Conservation (phyloP, 1,140 invertebrate species). For the Sesamia nonagrioides region DNA sequence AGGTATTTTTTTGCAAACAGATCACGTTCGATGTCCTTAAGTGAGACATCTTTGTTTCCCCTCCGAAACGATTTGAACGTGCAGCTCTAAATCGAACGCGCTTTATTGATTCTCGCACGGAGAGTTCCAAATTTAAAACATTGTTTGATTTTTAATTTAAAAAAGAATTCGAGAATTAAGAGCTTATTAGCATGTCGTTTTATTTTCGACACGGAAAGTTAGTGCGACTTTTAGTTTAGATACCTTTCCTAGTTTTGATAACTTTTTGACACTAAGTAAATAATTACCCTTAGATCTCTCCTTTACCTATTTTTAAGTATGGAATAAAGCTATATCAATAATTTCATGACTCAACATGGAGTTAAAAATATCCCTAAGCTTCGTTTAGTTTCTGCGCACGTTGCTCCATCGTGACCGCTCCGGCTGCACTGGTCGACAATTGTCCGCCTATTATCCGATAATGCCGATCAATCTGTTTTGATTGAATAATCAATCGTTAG, state of each 20-base stretch:
- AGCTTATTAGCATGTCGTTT: neutral
- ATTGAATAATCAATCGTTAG: conserved; percentile 84
- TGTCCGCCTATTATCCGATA: conserved; percentile 80
- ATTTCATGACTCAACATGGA: neutral
- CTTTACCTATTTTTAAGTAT: no score
- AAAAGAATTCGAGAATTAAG: conserved; percentile 1
- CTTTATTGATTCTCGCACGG: conserved; percentile 70
- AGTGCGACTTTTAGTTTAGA: no score
- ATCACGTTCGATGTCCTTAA: conserved; percentile 84
- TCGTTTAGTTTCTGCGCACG: conserved; percentile 51
- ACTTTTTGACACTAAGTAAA: no score
- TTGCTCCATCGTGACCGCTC: conserved; percentile 35
- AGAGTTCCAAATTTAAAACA: conserved; percentile 49
- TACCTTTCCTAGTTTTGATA: no score
- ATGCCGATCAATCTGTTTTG: conserved; percentile 82
- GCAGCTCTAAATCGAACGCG: conserved; percentile 64
- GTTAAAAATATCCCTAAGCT: neutral
- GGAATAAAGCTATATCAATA: no score
- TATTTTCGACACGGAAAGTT: neutral
- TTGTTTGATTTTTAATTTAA: conserved; percentile 44
- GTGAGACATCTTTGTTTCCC: conserved; percentile 81
- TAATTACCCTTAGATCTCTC: no score
- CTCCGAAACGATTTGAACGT: conserved; percentile 67
- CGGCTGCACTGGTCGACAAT: conserved; percentile 60
- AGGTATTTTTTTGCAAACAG: conserved; percentile 82